Percentiles rank a stretch among this genome's conserved stretches.
Evolutionary conservation across 2,113 vertebrate genomes (phyloP).

Genomic region (Machaerirhynchus nigripectus): DNA sequence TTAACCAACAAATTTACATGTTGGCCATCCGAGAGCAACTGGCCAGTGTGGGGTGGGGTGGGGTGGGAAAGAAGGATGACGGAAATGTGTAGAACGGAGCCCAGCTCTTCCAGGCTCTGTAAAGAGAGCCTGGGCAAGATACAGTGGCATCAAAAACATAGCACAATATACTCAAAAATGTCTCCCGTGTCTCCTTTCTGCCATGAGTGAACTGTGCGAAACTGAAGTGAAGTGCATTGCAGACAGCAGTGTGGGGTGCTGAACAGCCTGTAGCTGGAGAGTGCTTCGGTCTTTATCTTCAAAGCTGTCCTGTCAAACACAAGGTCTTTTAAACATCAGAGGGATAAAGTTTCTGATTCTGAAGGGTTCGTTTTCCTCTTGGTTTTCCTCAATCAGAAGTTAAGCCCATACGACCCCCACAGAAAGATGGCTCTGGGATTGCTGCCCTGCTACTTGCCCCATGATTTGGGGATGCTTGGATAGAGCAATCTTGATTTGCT

Average conservation of each 20-base stretch:
- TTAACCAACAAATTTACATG: neutral
- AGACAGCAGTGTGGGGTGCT: conserved; percentile 63
- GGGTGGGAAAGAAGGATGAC: neutral
- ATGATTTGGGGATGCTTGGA: conserved; percentile 44
- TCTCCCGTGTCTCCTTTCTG: conserved; percentile 29
- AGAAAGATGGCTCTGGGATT: conserved; percentile 52
- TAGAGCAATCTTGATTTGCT: conserved; percentile 44
- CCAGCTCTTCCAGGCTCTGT: neutral
- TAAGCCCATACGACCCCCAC: conserved; percentile 69
- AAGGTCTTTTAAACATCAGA: conserved; percentile 78
- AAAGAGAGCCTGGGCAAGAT: neutral
- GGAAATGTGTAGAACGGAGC: neutral
- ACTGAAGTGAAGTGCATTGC: conserved; percentile 48
- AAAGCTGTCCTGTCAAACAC: conserved; percentile 74
- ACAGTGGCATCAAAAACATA: neutral
- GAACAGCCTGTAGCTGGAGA: conserved; percentile 71
- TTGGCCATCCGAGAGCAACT: neutral
- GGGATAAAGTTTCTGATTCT: conserved; percentile 76
- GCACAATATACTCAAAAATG: conserved; percentile 33
- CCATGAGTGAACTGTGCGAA: conserved; percentile 1
- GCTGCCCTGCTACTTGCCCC: conserved; percentile 55
- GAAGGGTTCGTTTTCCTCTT: conserved; percentile 69
- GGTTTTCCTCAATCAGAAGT: conserved; percentile 74
- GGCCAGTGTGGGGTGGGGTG: neutral
- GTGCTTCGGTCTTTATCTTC: conserved; percentile 69